Conservation (phyloP, 1,140 invertebrate species). For the Riptortus pedestris region DNA sequence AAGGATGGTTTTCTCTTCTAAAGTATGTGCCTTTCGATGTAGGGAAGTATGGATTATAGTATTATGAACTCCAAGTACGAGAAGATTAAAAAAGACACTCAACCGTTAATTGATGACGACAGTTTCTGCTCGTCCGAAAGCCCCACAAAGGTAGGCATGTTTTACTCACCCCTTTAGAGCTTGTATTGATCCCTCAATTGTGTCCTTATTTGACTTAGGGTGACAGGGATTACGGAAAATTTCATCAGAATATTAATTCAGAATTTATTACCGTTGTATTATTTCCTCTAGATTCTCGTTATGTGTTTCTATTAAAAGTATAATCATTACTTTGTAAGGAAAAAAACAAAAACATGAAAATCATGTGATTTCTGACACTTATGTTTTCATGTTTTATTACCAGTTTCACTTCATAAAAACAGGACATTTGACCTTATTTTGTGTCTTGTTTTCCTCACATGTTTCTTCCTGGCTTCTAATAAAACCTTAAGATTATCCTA, state of each 20-base stretch:
- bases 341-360: no score
- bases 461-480: no score
- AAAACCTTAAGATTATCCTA: no score
- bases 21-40: neutral
- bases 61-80: conserved; percentile 30
- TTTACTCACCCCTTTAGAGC: neutral
- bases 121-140: conserved; percentile 27
- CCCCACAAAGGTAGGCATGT: conserved; percentile 25
- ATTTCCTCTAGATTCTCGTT: no score
- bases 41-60: conserved; percentile 29
- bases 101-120: conserved; percentile 29
- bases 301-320: no score
- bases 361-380: no score
- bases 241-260: conserved; percentile 13
- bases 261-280: no score
- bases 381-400: no score
- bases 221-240: neutral
- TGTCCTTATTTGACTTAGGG: conserved; percentile 14
- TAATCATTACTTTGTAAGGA: no score
- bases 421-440: no score
- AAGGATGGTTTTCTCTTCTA: neutral
- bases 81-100: conserved; percentile 27
- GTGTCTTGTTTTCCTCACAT: no score
- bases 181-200: conserved; percentile 20
- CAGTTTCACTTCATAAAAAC: no score